Base-by-base conservation (phyloP, 1,140 invertebrate species). In the Bombus impatiens region DNA sequence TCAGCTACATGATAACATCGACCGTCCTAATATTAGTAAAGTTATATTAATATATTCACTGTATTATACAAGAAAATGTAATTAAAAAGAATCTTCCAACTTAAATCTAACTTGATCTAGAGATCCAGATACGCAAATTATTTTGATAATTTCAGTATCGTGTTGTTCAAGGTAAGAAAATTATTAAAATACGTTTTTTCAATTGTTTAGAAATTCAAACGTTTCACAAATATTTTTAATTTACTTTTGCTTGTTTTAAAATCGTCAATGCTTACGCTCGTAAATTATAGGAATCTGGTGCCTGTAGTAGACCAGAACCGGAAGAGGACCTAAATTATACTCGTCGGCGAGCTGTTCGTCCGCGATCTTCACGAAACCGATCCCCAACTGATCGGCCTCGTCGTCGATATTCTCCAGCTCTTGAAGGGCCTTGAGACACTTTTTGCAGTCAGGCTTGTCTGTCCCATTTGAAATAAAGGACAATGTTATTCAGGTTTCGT, bases 401-500 rank as follows among this genome's bases (percentile, higher is more conserved):
- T 99, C 98, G 93, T 99, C 98, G 92, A 99, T 99, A 95, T 99
- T 99, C 95, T 99, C 98, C 94, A 99, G 94, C 95, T 98, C 98
- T 95, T 98, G 97, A 72, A 98, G 96, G 70, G 98, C 98, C 95
- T 98, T 98, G 47, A 98, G 97, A 93, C 98, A 98, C 95, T 98
- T 98, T 94, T 98, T 98, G 95, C 98, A 98, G 94, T 98, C 98
- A 83, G 98, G 97, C 95, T 98, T 98, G 95, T 99, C 98, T 99
- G 92, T 95, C 94, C 94, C 94, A 94, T 95, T 95, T 93, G 83
- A 95, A 94, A 95, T 89, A 89, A 94, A 93, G 93, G 89, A 72
- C 87, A 74, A 84, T 84, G 82, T 78, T 86, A 88, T 86, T 40
- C 65, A n/a, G 81, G 59, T 9, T 35, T 32, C 37, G 9, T 62